Percentiles rank a stretch among this genome's conserved stretches.
Evolutionary conservation across 2,113 vertebrate genomes (phyloP).

Genomic region (Xenopus borealis): DNA sequence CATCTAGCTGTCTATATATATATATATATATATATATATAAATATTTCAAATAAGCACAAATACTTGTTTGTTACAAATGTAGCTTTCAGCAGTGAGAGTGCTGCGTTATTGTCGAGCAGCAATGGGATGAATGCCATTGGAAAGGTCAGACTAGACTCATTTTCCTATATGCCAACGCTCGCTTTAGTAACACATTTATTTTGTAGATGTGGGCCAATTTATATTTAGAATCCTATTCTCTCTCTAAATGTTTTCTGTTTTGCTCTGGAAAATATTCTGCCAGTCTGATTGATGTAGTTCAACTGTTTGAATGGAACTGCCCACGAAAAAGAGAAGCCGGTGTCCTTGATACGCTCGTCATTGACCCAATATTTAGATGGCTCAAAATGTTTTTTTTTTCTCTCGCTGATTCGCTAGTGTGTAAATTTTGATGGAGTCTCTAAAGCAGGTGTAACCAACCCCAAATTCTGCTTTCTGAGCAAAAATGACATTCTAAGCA

Average conservation of each 20-base stretch:
- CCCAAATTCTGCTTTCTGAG: no score
- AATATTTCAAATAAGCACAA: no score
- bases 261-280: constrained; percentile 3
- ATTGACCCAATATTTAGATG: constrained; percentile 5
- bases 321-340: background rate
- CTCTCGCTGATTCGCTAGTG: no score
- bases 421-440: no score
- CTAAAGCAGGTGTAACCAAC: no score
- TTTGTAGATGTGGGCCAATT: constrained; percentile 37
- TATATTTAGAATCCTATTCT: constrained; percentile 36
- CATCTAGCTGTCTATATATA: no score
- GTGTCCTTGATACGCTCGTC: constrained; percentile 22
- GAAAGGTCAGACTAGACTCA: constrained; percentile 26
- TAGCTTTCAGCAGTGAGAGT: background rate
- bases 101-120: constrained; percentile 1
- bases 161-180: constrained; percentile 8
- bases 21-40: no score
- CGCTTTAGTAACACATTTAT: constrained; percentile 15
- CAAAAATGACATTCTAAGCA: no score
- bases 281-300: constrained; percentile 33
- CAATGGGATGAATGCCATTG: constrained; percentile 26
- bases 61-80: no score
- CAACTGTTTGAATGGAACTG: constrained; percentile 11
- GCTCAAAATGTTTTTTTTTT: no score
- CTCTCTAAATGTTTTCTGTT: constrained; percentile 26